Evolutionary conservation across 2,797 vertebrate species (phyloP).

Genomic region (Echiichthys vipera): DNA sequence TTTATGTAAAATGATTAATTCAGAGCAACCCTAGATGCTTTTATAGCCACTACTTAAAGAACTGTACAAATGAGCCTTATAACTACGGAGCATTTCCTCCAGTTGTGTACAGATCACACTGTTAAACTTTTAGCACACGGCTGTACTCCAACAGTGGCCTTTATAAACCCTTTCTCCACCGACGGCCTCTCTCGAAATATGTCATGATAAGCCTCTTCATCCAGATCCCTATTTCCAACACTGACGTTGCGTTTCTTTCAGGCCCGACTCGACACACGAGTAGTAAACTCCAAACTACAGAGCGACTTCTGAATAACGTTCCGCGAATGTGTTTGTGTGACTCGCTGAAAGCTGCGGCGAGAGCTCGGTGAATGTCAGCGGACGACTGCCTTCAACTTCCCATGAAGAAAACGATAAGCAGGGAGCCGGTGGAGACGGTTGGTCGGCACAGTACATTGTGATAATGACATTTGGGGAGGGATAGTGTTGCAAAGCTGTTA

Average conservation of each 20-base stretch:
- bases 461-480: conserved; percentile 88
- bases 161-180: neutral
- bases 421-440: conserved; percentile 72
- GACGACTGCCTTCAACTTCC: conserved; percentile 76
- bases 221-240: neutral
- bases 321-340: conserved; percentile 35
- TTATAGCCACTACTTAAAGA: neutral
- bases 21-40: neutral
- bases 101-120: neutral
- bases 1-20: neutral
- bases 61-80: neutral
- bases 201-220: conserved; percentile 9
- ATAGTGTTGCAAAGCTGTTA: conserved; percentile 87
- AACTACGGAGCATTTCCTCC: neutral
- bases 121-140: neutral
- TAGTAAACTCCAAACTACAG: conserved; percentile 40
- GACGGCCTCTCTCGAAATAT: conserved; percentile 10
- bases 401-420: conserved; percentile 80
- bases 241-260: neutral
- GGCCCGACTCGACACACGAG: neutral
- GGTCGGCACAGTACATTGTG: conserved; percentile 76
- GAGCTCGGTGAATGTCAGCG: conserved; percentile 73
- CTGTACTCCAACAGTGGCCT: neutral
- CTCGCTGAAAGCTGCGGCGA: conserved; percentile 30
- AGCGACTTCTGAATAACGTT: conserved; percentile 48